Base-by-base conservation (phyloP, 2,797 vertebrate genomes). In the Mormyrus hasselquistii region DNA sequence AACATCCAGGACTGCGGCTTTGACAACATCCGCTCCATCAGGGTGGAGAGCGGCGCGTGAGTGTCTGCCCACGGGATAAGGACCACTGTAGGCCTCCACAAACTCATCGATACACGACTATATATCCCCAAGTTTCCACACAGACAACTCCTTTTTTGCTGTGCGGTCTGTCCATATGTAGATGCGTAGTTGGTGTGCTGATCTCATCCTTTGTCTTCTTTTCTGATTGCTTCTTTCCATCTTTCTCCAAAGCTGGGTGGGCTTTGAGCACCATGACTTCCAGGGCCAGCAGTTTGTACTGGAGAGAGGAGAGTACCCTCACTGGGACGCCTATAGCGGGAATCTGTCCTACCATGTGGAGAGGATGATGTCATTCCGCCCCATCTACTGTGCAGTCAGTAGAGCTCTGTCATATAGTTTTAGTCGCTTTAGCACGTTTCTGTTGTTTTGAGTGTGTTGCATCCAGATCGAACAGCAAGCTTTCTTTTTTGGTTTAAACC, bases 251-350 rank as follows among this genome's bases (percentile, higher is more conserved):
- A 96, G 96, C 92, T 96, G 96, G 96, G 95, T 96, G 91, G 96
- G 96, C 76, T 97, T 95, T 22, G 96, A 97, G 94, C 96, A 97
- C 94, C 96, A 96, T 34, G 96, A 96, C 92, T 97, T 96, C 95
- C 95, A 97, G 93, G 96, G 96, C 87, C 96, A 97, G 94, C 96
- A 97, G 94, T 96, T 97, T 92, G 95, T 96, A 91, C 93, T 97
- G 93, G 96, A 97, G 94, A 95, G 95, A 92, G 96, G 96, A 88
- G 96, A 97, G 92, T 97, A 97, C 92, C 96, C 96, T 34, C 96
- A 96, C 93, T 97, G 96, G 96, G 96, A 96, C 69, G 92, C 96
- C n/a, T 97, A 96, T 94, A 94, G 96, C 0, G 96, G 96, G 38
- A 96, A 94, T 92, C 92, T 94, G 90, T 92, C 94, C 89, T 94